phyloP scores from a whole-genome alignment of 2,113 vertebrate species.

The Gavia stellata region DNA sequence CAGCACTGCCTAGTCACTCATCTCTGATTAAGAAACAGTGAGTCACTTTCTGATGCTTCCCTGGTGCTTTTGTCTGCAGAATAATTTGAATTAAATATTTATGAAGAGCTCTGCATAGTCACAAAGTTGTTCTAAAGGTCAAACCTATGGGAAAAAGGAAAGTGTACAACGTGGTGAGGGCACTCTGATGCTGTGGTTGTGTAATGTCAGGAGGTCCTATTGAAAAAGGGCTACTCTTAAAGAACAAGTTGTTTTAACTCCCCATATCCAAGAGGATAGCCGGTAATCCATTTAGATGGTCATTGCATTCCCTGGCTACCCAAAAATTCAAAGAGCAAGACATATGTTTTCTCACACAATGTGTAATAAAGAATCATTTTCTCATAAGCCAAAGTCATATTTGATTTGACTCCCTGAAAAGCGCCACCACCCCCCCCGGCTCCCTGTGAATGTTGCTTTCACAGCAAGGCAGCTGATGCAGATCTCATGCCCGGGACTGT shows the following conservation, averaged over 20 bases:
- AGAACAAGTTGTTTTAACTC: not conserved
- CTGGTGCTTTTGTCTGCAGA: not conserved
- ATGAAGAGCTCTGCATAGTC: not conserved
- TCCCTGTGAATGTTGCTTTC: not conserved
- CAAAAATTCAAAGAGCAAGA: not conserved
- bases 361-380: rapidly evolving
- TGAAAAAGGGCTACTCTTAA: not conserved
- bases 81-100: conserved; percentile 43
- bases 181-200: not conserved
- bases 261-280: no score
- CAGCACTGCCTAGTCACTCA: not conserved
- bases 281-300: not conserved
- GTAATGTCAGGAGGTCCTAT: not conserved
- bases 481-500: rapidly evolving
- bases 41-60: conserved; percentile 44
- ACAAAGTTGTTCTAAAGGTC: not conserved
- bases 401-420: not conserved
- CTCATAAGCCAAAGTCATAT: not conserved
- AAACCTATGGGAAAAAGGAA: not conserved
- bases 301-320: not conserved
- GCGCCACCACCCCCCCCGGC: rapidly evolving
- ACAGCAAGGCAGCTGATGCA: not conserved
- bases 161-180: rapidly evolving
- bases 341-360: rapidly evolving
- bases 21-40: conserved; percentile 5